These are phyloP conservation scores for Urocyon cinereoargenteus DNA, from an alignment of 2,797 vertebrate species.

Conservation along the genomic window DNA sequence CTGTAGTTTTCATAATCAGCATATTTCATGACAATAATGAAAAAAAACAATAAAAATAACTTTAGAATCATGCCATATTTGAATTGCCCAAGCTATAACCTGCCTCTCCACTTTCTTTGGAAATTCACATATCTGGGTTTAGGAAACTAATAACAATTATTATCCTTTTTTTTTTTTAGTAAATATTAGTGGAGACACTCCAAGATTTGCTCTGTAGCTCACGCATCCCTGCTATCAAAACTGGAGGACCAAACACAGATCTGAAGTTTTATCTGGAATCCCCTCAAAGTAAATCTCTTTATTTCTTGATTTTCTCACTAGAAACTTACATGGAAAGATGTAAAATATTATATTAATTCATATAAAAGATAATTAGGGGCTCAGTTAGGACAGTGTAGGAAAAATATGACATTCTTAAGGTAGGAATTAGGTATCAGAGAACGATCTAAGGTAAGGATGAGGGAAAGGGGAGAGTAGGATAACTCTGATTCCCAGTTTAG, in stretches of 20 bases:
- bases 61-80: background rate
- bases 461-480: background rate
- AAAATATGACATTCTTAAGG: background rate
- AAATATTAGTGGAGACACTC: background rate
- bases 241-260: background rate
- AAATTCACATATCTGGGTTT: background rate
- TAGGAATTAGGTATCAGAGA: background rate
- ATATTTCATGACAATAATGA: conserved; percentile 7
- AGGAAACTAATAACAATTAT: background rate
- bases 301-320: background rate
- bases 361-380: background rate
- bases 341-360: background rate
- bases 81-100: background rate
- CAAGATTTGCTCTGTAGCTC: background rate
- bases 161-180: background rate
- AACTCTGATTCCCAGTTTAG: background rate
- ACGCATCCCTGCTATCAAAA: background rate
- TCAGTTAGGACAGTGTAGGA: background rate
- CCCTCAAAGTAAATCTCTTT: background rate
- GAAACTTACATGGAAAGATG: background rate
- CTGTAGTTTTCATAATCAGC: conserved; percentile 15
- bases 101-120: background rate
- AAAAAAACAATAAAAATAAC: background rate
- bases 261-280: background rate
- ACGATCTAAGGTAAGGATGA: accelerated